Conservation (phyloP, 1,140 invertebrate species). For the Scaptomyza graminum region DNA sequence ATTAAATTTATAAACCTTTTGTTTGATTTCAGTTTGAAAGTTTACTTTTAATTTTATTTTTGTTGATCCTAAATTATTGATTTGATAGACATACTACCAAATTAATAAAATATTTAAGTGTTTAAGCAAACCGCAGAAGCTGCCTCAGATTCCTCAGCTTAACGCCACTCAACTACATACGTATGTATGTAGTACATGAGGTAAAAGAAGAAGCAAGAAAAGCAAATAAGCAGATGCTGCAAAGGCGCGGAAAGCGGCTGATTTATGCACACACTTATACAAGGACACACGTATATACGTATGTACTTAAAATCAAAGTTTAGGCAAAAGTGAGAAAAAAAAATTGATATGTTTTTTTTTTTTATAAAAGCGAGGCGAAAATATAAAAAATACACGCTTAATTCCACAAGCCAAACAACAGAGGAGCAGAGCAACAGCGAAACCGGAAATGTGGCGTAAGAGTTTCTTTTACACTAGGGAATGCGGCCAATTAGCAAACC, state of each 20-base stretch:
- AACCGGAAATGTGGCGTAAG: slow-evolving; percentile 10
- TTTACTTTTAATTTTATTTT: too few species aligned
- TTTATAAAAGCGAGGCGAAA: slow-evolving; percentile 4
- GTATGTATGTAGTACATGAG: neutral
- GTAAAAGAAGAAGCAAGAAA: neutral
- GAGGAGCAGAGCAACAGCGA: neutral
- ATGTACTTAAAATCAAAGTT: slow-evolving; percentile 37
- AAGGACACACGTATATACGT: neutral
- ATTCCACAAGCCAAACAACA: neutral
- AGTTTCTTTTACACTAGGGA: slow-evolving; percentile 16
- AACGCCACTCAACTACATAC: neutral
- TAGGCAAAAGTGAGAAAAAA: slow-evolving; percentile 1
- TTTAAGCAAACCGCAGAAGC: neutral
- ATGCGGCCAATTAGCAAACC: slow-evolving; percentile 45
- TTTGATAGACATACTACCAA: neutral
- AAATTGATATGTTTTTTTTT: slow-evolving; percentile 37
- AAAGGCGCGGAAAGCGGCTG: neutral
- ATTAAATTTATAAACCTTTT: too few species aligned
- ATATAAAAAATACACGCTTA: slow-evolving; percentile 6
- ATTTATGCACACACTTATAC: neutral
- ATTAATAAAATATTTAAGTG: slow-evolving; percentile 7
- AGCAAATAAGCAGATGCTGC: slow-evolving; percentile 13
- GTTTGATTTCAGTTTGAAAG: too few species aligned
- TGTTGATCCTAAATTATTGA: too few species aligned
- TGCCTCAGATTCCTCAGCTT: neutral